Percentiles rank a stretch among this genome's conserved stretches.
phyloP scores from a whole-genome alignment of 2,888 invertebrate species.

The Elmis aenea region DNA sequence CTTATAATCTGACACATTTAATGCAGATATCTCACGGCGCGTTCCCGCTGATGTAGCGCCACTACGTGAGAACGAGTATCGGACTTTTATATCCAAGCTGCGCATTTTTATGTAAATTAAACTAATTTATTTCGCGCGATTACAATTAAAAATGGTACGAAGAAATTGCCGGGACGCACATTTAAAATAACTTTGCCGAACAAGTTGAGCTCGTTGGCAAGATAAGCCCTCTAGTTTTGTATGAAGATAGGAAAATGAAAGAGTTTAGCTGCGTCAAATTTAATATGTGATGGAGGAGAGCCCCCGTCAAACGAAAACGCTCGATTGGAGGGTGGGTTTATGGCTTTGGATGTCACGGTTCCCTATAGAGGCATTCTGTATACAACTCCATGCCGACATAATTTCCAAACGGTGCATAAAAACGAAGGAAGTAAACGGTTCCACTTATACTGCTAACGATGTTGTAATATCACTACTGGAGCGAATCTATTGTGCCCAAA shows the following conservation, averaged over 20 bases:
- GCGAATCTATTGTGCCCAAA: too few species aligned
- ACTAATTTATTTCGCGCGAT: constrained; percentile 35
- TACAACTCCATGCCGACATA: constrained; percentile 17
- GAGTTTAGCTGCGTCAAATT: constrained; percentile 13
- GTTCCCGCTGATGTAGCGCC: constrained; percentile 29
- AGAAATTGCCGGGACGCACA: constrained; percentile 14
- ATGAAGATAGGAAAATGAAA: neutral
- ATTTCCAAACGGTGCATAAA: constrained; percentile 17
- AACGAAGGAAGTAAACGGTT: constrained; percentile 4
- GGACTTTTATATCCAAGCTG: constrained; percentile 24
- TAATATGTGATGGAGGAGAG: too few species aligned
- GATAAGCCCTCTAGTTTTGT: neutral
- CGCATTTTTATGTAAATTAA: constrained; percentile 38
- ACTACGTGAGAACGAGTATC: constrained; percentile 32
- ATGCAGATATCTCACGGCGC: constrained; percentile 35
- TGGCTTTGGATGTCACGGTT: constrained; percentile 18
- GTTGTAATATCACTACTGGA: too few species aligned
- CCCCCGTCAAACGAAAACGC: constrained; percentile 14
- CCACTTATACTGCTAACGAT: neutral
- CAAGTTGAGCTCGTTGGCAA: constrained; percentile 1
- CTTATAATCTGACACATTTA: constrained; percentile 42
- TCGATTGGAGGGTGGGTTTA: constrained; percentile 15
- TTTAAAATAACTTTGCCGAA: constrained; percentile 8
- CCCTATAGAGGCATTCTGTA: constrained; percentile 17
- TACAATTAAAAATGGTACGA: constrained; percentile 29